These are phyloP conservation scores for Gymnocypris eckloni DNA, from an alignment of 2,797 vertebrate genomes.

Conservation along the genomic window DNA sequence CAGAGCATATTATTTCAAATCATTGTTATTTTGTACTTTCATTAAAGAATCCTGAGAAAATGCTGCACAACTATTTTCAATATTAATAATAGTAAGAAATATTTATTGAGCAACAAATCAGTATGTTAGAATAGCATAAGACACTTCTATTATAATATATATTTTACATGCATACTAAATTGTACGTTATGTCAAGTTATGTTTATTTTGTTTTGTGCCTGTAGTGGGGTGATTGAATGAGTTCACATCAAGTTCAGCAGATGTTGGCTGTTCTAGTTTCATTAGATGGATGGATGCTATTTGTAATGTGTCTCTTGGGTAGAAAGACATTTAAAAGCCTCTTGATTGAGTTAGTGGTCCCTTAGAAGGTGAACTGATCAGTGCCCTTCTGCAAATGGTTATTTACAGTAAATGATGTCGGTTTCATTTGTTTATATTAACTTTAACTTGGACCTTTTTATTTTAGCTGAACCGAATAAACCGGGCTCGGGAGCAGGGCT, in stretches of 20 bases:
- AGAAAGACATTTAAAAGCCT: constrained; percentile 31
- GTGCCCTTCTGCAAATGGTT: neutral
- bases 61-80: neutral
- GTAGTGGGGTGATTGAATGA: neutral
- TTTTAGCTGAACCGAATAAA: constrained; percentile 90
- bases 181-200: neutral
- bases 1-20: neutral
- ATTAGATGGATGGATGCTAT: constrained; percentile 15
- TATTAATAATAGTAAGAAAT: neutral
- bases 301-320: neutral
- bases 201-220: neutral
- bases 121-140: neutral
- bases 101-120: neutral
- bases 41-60: neutral
- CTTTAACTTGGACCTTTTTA: constrained; percentile 14
- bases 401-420: neutral
- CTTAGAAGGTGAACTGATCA: constrained; percentile 75
- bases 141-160: neutral
- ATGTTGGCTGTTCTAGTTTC: neutral
- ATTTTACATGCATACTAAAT: neutral
- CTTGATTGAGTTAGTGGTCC: constrained; percentile 4
- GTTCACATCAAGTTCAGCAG: constrained; percentile 25
- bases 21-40: neutral
- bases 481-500: constrained; percentile 96
- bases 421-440: neutral